Conservation (phyloP, 2,797 vertebrate genomes). For the Lophotriccus pileatus region DNA sequence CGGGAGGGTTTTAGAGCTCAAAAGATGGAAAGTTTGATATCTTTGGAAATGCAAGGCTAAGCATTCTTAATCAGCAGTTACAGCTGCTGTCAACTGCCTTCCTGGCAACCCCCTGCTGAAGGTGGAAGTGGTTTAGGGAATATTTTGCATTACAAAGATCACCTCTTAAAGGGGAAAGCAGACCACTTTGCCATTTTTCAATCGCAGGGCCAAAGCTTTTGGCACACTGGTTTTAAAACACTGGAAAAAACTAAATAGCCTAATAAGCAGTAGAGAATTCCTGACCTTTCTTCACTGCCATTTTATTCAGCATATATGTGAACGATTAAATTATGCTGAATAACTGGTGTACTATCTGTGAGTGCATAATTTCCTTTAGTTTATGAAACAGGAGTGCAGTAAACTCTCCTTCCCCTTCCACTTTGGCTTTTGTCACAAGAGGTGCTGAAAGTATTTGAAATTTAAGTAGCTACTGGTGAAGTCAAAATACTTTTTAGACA, state of each 20-base stretch:
- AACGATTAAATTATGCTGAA: neutral
- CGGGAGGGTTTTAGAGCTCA: neutral
- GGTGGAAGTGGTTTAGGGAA: conserved; percentile 69
- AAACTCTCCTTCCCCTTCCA: neutral
- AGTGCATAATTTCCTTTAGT: neutral
- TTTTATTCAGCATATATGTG: neutral
- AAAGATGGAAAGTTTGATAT: neutral
- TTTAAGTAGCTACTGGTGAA: neutral
- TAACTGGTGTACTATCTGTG: neutral
- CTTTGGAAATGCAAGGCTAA: conserved; percentile 17
- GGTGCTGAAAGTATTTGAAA: neutral
- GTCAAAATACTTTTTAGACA: neutral
- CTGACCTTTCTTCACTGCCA: neutral
- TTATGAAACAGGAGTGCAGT: neutral
- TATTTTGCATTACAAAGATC: conserved; percentile 65
- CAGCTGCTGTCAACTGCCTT: conserved; percentile 74
- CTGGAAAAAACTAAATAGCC: neutral
- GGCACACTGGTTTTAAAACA: neutral
- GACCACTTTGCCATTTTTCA: neutral
- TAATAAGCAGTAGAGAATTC: neutral
- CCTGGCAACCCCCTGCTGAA: conserved; percentile 72
- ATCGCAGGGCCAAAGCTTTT: neutral
- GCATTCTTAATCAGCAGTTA: conserved; percentile 76
- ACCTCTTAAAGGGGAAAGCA: conserved; percentile 40
- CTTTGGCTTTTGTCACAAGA: neutral